Conservation (phyloP, 1,140 invertebrate species). For the Drosophila nigromelanica region DNA sequence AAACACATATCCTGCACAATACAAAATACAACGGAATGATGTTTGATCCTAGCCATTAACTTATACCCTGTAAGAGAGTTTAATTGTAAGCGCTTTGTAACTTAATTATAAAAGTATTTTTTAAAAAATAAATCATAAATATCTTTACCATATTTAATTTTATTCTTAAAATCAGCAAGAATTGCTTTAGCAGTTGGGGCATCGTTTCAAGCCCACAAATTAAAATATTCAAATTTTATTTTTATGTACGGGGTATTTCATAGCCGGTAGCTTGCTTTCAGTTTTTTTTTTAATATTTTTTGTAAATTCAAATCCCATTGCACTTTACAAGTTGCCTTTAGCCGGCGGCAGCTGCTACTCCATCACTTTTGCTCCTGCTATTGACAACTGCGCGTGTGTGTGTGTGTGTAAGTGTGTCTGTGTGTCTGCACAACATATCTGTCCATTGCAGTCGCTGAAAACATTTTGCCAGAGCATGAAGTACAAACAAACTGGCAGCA, state of each 20-base stretch:
- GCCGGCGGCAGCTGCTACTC: conserved; percentile 28
- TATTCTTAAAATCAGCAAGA: too few species aligned
- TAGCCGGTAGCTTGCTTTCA: background rate
- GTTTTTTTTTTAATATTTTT: conserved; percentile 4
- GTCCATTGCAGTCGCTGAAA: conserved; percentile 46
- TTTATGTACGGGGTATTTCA: background rate
- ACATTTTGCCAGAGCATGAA: conserved; percentile 62
- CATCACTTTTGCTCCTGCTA: conserved; percentile 43
- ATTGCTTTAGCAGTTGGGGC: too few species aligned
- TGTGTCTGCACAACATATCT: conserved; percentile 61
- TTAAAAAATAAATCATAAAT: too few species aligned
- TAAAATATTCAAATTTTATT: background rate
- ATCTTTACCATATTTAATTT: too few species aligned
- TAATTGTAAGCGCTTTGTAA: too few species aligned
- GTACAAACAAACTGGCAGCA: conserved; percentile 55
- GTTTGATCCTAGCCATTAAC: conserved; percentile 1
- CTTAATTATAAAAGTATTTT: too few species aligned
- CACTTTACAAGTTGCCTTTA: conserved; percentile 35
- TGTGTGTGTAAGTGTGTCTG: conserved; percentile 1
- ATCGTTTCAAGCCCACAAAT: too few species aligned
- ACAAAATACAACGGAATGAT: background rate
- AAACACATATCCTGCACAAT: background rate
- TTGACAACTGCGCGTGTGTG: conserved; percentile 30
- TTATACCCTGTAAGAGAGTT: background rate
- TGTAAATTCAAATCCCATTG: conserved; percentile 42